Evolutionary conservation across 2,797 vertebrate genomes (phyloP).

Genomic region (Sternarchorhynchus goeldii): DNA sequence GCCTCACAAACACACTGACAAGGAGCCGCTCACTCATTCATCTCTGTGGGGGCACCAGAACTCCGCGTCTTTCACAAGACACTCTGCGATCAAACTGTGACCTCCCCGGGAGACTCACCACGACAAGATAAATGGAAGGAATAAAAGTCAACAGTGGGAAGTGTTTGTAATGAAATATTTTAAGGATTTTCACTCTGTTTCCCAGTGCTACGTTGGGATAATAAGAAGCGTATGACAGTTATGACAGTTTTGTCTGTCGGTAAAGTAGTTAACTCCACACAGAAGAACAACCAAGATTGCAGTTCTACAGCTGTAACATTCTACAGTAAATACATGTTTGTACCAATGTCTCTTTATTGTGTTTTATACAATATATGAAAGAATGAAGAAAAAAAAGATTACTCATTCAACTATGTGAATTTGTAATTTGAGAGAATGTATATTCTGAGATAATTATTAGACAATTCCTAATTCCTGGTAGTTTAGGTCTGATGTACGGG

Average conservation of each 20-base stretch:
- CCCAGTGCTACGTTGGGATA: background rate
- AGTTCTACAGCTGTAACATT: background rate
- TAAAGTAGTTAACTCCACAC: background rate
- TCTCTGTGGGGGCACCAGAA: constrained; percentile 16
- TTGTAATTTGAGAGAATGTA: no score
- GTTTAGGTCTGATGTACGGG: no score
- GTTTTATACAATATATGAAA: no score
- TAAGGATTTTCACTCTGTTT: background rate
- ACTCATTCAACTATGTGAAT: no score
- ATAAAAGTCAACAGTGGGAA: constrained; percentile 29
- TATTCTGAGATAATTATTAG: no score
- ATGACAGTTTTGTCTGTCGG: constrained; percentile 15
- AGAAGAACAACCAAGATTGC: background rate
- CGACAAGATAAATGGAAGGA: constrained; percentile 29
- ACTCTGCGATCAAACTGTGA: background rate
- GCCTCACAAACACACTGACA: constrained; percentile 26
- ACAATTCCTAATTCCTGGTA: no score
- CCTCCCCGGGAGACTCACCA: constrained; percentile 15
- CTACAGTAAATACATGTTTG: no score
- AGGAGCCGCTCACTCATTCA: background rate
- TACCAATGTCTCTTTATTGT: no score
- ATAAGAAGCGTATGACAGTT: constrained; percentile 16
- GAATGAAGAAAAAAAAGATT: no score
- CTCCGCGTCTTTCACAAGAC: constrained; percentile 21
- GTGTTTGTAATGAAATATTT: constrained; percentile 28